Evolutionary conservation across 2,797 vertebrate genomes (phyloP), one percentile per base, ranked within the genome.

Genomic region (Coregonus ussuriensis): DNA sequence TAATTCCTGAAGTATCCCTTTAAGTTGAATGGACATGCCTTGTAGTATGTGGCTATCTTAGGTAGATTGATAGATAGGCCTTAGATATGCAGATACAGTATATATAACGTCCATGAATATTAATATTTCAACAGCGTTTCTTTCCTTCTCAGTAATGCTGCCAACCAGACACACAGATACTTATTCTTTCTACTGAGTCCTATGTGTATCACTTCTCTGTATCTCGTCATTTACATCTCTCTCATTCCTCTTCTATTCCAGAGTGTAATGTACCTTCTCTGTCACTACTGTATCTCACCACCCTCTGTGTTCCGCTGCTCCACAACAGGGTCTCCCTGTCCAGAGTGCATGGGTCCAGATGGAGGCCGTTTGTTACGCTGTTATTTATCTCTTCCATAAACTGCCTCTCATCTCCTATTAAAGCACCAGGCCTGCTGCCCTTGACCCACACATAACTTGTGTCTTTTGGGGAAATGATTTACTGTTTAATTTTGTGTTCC

Each of bases 321-420:
- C 84, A 33, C 86, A 83, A 33, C 65, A 74, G 87, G 88, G 89
- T 91, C 82, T 25, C 82, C 0, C 37, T 59, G 82, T 85, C 88
- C 81, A 76, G 85, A 86, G 89, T 91, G 88, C 83, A 79, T 85
- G 91, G 88, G 85, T 82, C 85, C 79, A 87, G 84, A 84, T 80
- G 81, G 77, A 82, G 83, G 88, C 87, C 88, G 91, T 93, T 93
- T 91, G 90, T 91, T 91, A 92, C 89, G 85, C 88, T 79, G 85
- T 91, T 93, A 91, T 93, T 93, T 92, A 92, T 93, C 91, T 90
- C 86, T 84, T 90, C 89, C 91, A 91, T 93, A 90, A 92, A 93
- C 88, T 87, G 82, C 86, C 90, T 85, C 89, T 92, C 90, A 91
- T 93, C 87, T 89, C 85, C 89, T 88, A 87, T 89, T 90, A 91